phyloP scores from a whole-genome alignment of 2,888 invertebrate species.

The Dromius quadrimaculatus region DNA sequence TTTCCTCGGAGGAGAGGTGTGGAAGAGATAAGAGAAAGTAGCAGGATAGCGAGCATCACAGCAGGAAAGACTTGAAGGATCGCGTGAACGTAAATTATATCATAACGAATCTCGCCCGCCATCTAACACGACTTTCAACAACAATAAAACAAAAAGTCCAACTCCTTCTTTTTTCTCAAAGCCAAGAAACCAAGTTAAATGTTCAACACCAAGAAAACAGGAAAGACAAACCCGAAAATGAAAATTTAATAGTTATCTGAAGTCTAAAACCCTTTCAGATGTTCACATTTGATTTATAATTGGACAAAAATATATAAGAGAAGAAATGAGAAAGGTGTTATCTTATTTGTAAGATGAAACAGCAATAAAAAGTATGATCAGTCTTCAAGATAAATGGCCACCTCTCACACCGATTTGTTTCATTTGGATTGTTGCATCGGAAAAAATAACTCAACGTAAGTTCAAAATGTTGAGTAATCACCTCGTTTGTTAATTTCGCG shows the following conservation, averaged over 20 bases:
- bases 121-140: conserved; percentile 24
- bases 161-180: neutral
- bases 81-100: conserved; percentile 17
- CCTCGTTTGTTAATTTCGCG: neutral
- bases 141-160: conserved; percentile 16
- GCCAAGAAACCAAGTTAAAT: neutral
- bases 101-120: conserved; percentile 13
- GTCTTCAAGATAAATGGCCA: neutral
- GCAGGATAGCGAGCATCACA: neutral
- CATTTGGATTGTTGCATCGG: neutral
- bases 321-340: neutral
- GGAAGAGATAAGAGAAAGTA: no score
- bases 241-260: no score
- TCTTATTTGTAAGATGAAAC: neutral
- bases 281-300: no score
- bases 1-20: no score
- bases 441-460: neutral
- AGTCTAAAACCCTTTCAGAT: no score
- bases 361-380: conserved; percentile 5
- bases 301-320: neutral
- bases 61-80: neutral
- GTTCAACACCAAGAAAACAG: no score
- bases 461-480: neutral
- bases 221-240: no score
- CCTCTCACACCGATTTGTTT: conserved; percentile 2